Evolutionary conservation across 2,888 invertebrate genomes (phyloP).

Genomic region (Stenurella melanura): DNA sequence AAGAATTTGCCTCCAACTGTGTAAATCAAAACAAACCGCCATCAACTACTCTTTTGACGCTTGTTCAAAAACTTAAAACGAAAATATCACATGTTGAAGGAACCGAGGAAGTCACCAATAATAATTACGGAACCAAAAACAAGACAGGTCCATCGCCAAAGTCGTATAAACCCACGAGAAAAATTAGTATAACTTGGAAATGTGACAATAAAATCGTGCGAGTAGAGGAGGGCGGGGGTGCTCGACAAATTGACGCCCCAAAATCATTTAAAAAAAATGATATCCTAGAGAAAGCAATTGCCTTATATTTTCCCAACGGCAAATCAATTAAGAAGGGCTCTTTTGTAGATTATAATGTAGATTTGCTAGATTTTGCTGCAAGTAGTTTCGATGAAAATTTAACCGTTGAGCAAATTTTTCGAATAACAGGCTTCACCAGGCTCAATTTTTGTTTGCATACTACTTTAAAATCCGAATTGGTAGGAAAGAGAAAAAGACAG

Average conservation of each 20-base stretch:
- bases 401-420: conserved; percentile 4
- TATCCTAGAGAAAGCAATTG: conserved; percentile 13
- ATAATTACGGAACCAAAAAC: neutral
- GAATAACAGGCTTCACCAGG: neutral
- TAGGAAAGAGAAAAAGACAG: neutral
- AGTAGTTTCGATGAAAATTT: conserved; percentile 9
- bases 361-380: conserved; percentile 8
- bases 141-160: conserved; percentile 6
- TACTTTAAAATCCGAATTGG: conserved; percentile 7
- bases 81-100: conserved; percentile 12
- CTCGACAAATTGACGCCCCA: conserved; percentile 10
- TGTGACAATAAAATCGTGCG: neutral
- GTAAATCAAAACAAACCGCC: no score
- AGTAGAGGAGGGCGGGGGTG: neutral
- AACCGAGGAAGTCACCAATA: neutral
- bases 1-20: neutral
- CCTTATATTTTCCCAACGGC: conserved; percentile 8
- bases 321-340: neutral
- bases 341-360: neutral
- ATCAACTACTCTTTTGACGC: conserved; percentile 15
- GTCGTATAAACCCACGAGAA: conserved; percentile 15
- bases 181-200: conserved; percentile 10
- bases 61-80: conserved; percentile 11
- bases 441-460: conserved; percentile 2
- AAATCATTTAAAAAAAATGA: conserved; percentile 1